Evolutionary conservation across 2,113 vertebrate species (phyloP), one percentile per base, ranked within the genome.

Genomic region (Cyanoramphus novaezelandiae): DNA sequence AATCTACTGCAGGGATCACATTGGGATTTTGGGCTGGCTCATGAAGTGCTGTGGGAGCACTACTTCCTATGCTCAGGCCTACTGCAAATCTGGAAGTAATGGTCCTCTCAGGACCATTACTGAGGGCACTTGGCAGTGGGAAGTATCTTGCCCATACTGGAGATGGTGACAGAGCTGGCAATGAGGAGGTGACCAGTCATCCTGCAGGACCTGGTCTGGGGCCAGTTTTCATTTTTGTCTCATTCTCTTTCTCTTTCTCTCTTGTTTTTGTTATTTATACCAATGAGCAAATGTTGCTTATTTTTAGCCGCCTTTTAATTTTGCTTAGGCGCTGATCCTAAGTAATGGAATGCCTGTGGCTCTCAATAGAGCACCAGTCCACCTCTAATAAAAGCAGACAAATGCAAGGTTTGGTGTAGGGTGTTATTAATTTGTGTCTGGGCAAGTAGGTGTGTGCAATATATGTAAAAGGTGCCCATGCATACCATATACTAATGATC

Each of bases 221-320:
- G 95, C 88, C 95, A 96, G 83, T 94, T 96, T 96, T 96, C 91
- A 87, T 93, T 94, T 95, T 92, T 67, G 0, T 86, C 77, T 92
- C 75, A 57, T 64, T 89, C 65, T 79, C 77, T 91, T 94, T 95
- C 86, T 95, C 95, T 96, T 95, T 93, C 94, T 90, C 64, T 70
- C 76, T 91, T 0, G 2, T 90, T 94, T 96, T 96, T 92, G 90
- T 96, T 96, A 96, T 96, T 97, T 95, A 96, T 96, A 96, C 83
- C 89, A 89, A 85, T 93, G 88, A 95, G 83, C 92, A 93, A 96
- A 94, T 95, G 95, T 84, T 94, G 44, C 70, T 92, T 97, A 96
- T 96, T 96, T 96, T 96, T 97, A 95, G 94, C 91, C 92, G 93
- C 81, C 67, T 92, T 96, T 97, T 86, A 67, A 82, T 94, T 89